Evolutionary conservation across 2,113 vertebrate species (phyloP).

Genomic region (Cathartes aura): DNA sequence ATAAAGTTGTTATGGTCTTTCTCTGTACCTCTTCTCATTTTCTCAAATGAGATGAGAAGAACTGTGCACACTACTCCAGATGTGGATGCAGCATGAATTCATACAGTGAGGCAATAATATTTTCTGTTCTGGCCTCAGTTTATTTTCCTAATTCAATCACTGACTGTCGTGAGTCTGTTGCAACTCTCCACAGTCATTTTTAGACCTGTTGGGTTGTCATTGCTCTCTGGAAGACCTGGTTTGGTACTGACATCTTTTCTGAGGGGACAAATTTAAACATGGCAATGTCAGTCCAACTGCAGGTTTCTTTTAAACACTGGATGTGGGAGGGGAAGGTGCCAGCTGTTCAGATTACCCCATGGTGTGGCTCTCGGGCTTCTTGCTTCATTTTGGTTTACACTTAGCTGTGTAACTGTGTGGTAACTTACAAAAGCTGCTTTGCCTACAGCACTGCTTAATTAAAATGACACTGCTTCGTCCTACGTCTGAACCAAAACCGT

Average conservation of each 20-base stretch:
- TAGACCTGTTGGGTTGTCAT: not conserved
- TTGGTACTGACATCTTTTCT: not conserved
- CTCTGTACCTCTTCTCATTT: not conserved
- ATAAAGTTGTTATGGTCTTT: not conserved
- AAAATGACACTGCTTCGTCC: not conserved
- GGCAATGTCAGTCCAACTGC: not conserved
- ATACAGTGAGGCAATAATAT: not conserved
- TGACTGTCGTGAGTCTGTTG: not conserved
- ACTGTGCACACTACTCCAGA: not conserved
- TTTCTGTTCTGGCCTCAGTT: not conserved
- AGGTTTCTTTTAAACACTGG: not conserved
- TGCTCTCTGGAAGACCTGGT: not conserved
- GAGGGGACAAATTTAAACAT: not conserved
- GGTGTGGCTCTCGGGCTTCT: not conserved
- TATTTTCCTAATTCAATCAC: not conserved
- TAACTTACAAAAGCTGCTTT: not conserved
- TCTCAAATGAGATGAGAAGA: not conserved
- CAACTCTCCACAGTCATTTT: not conserved
- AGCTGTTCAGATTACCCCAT: not conserved
- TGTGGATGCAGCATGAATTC: not conserved
- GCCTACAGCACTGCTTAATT: no score
- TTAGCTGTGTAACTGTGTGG: not conserved
- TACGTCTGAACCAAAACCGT: fast-evolving
- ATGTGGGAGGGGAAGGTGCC: not conserved
- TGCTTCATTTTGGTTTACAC: not conserved